These are phyloP conservation scores for Oryzias celebensis DNA, from an alignment of 2,113 vertebrate species.

Conservation along the genomic window DNA sequence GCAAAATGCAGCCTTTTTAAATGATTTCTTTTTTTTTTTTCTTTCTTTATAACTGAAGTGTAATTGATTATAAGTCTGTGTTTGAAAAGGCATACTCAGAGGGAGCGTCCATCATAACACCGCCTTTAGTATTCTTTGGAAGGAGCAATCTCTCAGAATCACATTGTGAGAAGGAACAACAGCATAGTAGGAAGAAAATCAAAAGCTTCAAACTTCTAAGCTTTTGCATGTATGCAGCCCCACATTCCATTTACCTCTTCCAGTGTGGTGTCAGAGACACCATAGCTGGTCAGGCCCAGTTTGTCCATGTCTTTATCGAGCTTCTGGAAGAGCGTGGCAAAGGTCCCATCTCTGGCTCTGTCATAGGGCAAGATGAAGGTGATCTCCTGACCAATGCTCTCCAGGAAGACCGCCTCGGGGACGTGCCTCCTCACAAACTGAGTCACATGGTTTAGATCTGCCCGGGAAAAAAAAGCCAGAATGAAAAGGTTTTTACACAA, in stretches of 20 bases:
- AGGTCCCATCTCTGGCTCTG: slow-evolving; percentile 89
- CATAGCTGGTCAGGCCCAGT: slow-evolving; percentile 92
- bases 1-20: not conserved
- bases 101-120: too few relatives aligned
- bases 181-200: not conserved
- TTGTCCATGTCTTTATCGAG: slow-evolving; percentile 86
- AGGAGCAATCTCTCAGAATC: not conserved
- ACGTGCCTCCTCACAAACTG: slow-evolving; percentile 77
- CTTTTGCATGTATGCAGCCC: not conserved
- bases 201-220: not conserved
- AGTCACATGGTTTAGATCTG: slow-evolving; percentile 64
- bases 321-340: slow-evolving; percentile 89
- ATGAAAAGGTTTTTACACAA: not conserved
- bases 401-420: slow-evolving; percentile 86
- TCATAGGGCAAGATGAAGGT: slow-evolving; percentile 91
- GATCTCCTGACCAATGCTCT: slow-evolving; percentile 93
- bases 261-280: slow-evolving; percentile 94
- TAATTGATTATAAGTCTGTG: too few relatives aligned
- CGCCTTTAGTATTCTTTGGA: too few relatives aligned
- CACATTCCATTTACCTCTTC: slow-evolving; percentile 85
- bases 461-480: slow-evolving; percentile 2
- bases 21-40: not conserved
- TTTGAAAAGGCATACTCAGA: too few relatives aligned
- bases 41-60: not conserved
- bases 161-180: not conserved